phyloP scores from a whole-genome alignment of 2,888 invertebrate genomes.

The Drosophila meridiana region DNA sequence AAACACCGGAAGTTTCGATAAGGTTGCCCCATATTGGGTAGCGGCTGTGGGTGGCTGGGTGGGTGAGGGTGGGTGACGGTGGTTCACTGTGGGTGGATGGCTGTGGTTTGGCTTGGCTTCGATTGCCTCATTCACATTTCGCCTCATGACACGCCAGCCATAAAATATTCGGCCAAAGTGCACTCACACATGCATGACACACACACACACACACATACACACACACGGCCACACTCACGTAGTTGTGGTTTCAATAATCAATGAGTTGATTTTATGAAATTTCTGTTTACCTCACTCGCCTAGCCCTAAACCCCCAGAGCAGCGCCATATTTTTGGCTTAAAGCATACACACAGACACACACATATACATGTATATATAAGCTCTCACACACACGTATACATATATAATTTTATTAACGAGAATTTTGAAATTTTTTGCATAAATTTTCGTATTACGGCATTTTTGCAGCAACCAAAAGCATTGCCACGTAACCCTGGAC shows the following conservation, averaged over 20 bases:
- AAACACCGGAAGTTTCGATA: constrained; percentile 69
- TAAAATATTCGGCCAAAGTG: constrained; percentile 74
- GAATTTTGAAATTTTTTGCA: constrained; percentile 72
- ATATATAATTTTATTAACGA: constrained; percentile 71
- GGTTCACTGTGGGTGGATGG: constrained; percentile 3
- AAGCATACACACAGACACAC: constrained; percentile 30
- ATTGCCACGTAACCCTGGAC: constrained; percentile 38
- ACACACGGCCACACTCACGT: constrained; percentile 52
- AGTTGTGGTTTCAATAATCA: constrained; percentile 78
- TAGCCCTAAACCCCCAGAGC: constrained; percentile 3
- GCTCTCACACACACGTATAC: constrained; percentile 6
- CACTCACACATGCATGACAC: constrained; percentile 50
- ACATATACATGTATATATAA: constrained; percentile 6
- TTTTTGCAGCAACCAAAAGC: constrained; percentile 32
- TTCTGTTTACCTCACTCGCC: constrained; percentile 44
- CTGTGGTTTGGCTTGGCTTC: constrained; percentile 26
- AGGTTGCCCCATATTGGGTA: constrained; percentile 45
- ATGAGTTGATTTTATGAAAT: constrained; percentile 81
- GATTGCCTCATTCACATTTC: constrained; percentile 46
- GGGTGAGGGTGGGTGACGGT: constrained; percentile 1
- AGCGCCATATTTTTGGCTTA: constrained; percentile 45
- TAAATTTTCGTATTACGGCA: constrained; percentile 61
- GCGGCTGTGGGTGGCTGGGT: background rate
- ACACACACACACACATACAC: constrained; percentile 12
- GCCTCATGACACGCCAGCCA: constrained; percentile 60